Conservation (phyloP, 2,888 invertebrate genomes). For the Salpingus planirostris region DNA sequence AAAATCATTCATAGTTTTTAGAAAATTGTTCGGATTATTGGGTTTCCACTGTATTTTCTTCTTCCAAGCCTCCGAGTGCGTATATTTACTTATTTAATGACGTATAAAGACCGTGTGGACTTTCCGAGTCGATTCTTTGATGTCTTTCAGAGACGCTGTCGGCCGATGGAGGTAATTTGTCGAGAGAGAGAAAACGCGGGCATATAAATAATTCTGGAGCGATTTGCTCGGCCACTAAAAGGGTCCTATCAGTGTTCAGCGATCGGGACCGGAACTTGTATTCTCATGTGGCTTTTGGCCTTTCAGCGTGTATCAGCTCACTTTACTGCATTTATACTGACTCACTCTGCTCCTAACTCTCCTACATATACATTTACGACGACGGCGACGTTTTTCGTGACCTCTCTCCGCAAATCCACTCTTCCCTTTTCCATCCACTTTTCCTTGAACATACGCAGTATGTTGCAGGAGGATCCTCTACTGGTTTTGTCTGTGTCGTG, state of each 20-base stretch:
- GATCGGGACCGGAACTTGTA: constrained; percentile 34
- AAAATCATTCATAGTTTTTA: no score
- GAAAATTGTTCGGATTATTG: no score
- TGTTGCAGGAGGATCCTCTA: no score
- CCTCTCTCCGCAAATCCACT: constrained; percentile 24
- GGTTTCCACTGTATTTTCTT: no score
- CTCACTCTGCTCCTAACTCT: constrained; percentile 18
- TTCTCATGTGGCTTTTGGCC: constrained; percentile 36
- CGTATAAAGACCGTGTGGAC: neutral
- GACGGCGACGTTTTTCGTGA: no score
- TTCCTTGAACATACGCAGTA: no score
- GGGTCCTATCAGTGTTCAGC: constrained; percentile 34
- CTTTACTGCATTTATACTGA: constrained; percentile 32
- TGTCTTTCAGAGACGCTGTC: constrained; percentile 9
- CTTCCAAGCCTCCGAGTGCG: no score
- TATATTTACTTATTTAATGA: neutral
- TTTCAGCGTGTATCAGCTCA: constrained; percentile 31
- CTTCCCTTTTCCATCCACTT: constrained; percentile 22
- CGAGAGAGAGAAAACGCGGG: constrained; percentile 8
- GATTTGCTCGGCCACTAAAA: constrained; percentile 42
- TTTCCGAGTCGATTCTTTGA: constrained; percentile 10
- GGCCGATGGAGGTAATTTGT: constrained; percentile 28
- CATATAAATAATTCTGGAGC: constrained; percentile 41
- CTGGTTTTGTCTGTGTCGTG: no score
- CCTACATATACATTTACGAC: no score